Evolutionary conservation across 2,113 vertebrate genomes (phyloP).

Genomic region (Phaethon lepturus): DNA sequence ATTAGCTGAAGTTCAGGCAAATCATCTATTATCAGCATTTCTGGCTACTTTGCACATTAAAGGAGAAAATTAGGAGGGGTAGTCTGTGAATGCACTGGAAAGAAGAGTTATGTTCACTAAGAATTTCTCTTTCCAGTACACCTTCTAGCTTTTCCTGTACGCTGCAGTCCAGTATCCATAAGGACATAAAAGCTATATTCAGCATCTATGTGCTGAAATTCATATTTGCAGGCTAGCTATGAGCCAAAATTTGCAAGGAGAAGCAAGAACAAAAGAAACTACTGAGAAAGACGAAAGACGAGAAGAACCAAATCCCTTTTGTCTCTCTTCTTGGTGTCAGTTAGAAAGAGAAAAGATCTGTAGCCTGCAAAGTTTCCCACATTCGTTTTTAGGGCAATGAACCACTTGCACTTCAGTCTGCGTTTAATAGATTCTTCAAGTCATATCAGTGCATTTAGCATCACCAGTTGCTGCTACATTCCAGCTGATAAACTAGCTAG

Average conservation of each 20-base stretch:
- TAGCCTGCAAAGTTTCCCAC: not conserved
- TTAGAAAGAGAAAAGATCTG: not conserved
- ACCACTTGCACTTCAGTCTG: not conserved
- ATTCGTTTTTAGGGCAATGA: not conserved
- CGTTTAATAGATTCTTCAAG: not conserved
- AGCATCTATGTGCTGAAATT: not conserved
- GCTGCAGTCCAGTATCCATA: not conserved
- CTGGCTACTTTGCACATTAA: not conserved
- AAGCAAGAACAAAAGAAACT: not conserved
- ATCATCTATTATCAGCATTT: constrained; percentile 8
- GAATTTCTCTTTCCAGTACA: not conserved
- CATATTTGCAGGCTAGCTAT: not conserved
- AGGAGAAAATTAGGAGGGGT: not conserved
- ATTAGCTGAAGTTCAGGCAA: constrained; percentile 25
- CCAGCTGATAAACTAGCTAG: not conserved
- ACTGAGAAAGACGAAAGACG: not conserved
- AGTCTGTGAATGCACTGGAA: not conserved
- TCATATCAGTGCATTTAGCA: not conserved
- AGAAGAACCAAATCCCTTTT: not conserved
- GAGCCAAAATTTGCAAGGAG: not conserved
- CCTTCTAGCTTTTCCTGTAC: not conserved
- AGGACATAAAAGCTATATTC: not conserved
- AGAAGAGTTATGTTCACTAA: not conserved
- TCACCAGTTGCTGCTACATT: not conserved
- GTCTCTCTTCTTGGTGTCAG: not conserved